A percentile compares a stretch with the other conserved stretches of the same genome.
Evolutionary conservation across 2,888 invertebrate species (phyloP).

Genomic region (Neoascia interrupta): DNA sequence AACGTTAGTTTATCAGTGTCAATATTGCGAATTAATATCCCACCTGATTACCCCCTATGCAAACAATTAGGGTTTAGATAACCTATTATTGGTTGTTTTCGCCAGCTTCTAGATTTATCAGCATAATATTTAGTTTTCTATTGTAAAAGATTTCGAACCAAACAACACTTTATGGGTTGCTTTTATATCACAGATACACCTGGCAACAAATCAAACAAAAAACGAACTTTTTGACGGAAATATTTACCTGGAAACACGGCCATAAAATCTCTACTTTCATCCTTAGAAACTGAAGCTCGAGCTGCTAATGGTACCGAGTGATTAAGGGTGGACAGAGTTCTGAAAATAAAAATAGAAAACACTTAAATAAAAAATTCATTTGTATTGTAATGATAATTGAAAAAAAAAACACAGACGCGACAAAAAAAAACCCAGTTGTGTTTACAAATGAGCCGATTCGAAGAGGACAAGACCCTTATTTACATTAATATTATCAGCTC

Average conservation of each 20-base stretch:
- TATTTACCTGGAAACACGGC: slow-evolving; percentile 86
- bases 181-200: too few species aligned
- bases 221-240: slow-evolving; percentile 19
- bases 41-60: too few species aligned
- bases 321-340: slow-evolving; percentile 78
- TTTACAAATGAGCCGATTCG: too few species aligned
- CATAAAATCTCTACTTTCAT: slow-evolving; percentile 93
- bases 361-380: neutral
- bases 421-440: too few species aligned
- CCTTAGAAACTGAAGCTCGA: slow-evolving; percentile 86
- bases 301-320: slow-evolving; percentile 80
- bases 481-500: neutral
- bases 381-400: slow-evolving; percentile 15
- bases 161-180: too few species aligned
- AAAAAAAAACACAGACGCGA: neutral
- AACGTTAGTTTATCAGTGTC: too few species aligned
- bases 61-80: too few species aligned
- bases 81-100: too few species aligned
- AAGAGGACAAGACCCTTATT: neutral
- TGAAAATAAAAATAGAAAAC: slow-evolving; percentile 66
- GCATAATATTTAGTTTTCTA: too few species aligned
- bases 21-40: too few species aligned
- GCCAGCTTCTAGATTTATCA: too few species aligned
- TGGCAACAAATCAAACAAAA: neutral
- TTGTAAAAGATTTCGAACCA: too few species aligned